Conservation (phyloP, 92 coral and sea anemone genomes). For the Diadumene lineata region DNA sequence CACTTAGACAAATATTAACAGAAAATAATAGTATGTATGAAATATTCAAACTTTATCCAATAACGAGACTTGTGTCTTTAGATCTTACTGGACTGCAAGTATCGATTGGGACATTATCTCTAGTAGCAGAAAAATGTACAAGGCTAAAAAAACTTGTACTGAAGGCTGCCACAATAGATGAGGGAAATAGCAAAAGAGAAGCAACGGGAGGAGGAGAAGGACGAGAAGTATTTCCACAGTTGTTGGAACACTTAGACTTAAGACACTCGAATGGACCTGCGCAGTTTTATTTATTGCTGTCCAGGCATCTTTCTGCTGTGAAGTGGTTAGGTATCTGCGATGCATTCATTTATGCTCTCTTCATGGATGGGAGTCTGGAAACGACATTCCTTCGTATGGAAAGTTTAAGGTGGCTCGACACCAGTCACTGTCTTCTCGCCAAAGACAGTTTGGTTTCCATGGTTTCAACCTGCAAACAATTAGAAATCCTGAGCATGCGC, state of each 20-base stretch:
- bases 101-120: slow-evolving; percentile 26
- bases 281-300: slow-evolving; percentile 43
- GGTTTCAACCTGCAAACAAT: slow-evolving; percentile 48
- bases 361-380: slow-evolving; percentile 26
- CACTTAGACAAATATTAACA: slow-evolving; percentile 32
- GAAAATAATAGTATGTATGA: slow-evolving; percentile 12
- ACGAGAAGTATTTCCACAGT: neutral
- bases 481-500: slow-evolving; percentile 67
- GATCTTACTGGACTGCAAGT: slow-evolving; percentile 63
- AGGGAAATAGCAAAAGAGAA: neutral
- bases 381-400: slow-evolving; percentile 35
- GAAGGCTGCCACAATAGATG: slow-evolving; percentile 41
- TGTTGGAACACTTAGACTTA: slow-evolving; percentile 41
- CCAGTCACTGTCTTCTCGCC: slow-evolving; percentile 59
- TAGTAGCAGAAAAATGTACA: slow-evolving; percentile 49
- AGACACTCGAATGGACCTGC: slow-evolving; percentile 59
- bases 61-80: slow-evolving; percentile 14
- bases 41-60: slow-evolving; percentile 4
- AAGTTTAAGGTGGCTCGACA: slow-evolving; percentile 51
- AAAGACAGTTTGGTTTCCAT: slow-evolving; percentile 41
- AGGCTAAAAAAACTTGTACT: slow-evolving; percentile 48
- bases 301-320: slow-evolving; percentile 30
- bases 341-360: slow-evolving; percentile 48
- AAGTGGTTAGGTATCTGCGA: slow-evolving; percentile 69
- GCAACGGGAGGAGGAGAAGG: neutral